These are phyloP conservation scores for Philereme vetulata DNA, from an alignment of 2,888 invertebrate genomes.

Conservation along the genomic window DNA sequence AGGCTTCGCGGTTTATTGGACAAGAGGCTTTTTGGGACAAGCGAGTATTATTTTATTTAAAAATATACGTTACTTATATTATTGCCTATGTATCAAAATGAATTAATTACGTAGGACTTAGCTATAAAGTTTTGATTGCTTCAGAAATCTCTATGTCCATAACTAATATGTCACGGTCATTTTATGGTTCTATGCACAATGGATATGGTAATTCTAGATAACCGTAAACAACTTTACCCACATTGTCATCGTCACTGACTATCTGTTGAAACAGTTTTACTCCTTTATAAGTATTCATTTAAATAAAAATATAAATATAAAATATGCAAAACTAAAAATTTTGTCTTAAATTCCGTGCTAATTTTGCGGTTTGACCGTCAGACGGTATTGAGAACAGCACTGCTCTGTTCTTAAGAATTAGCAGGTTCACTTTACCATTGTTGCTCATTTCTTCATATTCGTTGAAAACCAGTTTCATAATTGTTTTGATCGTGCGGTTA, in stretches of 20 bases:
- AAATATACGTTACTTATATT: too few relatives aligned
- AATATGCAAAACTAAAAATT: too few relatives aligned
- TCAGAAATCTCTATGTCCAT: background rate
- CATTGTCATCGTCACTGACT: slow-evolving; percentile 23
- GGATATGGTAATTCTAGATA: background rate
- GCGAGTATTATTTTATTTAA: too few relatives aligned
- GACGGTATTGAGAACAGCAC: slow-evolving; percentile 46
- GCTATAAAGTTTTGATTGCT: background rate
- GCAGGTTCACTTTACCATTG: slow-evolving; percentile 61
- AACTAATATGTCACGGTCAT: background rate
- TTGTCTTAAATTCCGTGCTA: slow-evolving; percentile 32
- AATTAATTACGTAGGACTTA: background rate
- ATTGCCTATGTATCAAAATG: too few relatives aligned
- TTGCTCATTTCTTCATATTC: slow-evolving; percentile 60
- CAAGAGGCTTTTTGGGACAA: slow-evolving; percentile 55
- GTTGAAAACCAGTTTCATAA: slow-evolving; percentile 43
- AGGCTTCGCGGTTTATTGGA: slow-evolving; percentile 65
- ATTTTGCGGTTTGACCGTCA: slow-evolving; percentile 43
- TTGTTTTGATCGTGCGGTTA: slow-evolving; percentile 14
- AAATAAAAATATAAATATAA: too few relatives aligned
- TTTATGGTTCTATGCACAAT: background rate
- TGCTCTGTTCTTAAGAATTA: slow-evolving; percentile 71
- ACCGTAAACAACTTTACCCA: too few relatives aligned
- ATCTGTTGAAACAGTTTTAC: background rate
- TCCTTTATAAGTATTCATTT: too few relatives aligned